Evolutionary conservation across 1,140 invertebrate species (phyloP), one percentile per base, ranked within the genome.

Genomic region (Plectus sambesii): DNA sequence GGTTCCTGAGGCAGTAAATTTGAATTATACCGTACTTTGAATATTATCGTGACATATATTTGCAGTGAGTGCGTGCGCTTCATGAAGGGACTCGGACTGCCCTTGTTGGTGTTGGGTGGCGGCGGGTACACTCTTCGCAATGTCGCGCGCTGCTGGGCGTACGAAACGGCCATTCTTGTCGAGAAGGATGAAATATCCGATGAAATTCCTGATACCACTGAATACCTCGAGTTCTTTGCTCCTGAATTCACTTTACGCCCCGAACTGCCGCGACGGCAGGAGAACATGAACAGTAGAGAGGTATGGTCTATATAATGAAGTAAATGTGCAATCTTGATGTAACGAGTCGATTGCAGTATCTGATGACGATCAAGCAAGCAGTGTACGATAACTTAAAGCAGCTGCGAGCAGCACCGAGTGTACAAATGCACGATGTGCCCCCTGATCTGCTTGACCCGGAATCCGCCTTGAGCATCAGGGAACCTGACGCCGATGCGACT

Each of bases 111-210:
- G 0, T 81, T 99, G 0, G 94, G 94, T 4, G 94, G 64, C 1
- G 89, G 90, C 22, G 90, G 90, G 51, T 99, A 99, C 66, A 98
- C 92, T 0, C 74, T 98, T 4, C 76, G 89, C 42, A 99, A 99
- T 70, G 94, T 99, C 1, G 92, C 93, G 0, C 75, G 94, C 36
- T 97, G 90, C 69, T 99, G 94, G 94, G 93, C 93, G 0, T 93
- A 96, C 60, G 94, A 99, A 73, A 99, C 94, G 0, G 92, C 89
- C 0, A 73, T 98, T 2, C 72, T 94, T 0, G 78, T 90, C 0
- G 87, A 92, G 62, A 56, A 63, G 43, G 42, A 55, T 24, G 83
- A 81, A 36, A 89, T 96, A 24, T 83, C 81, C 29, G 88, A 89
- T 64, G 87, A 93, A 64, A 72, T 94, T 24, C 88, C 88, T 0